Evolutionary conservation across 2,888 invertebrate genomes (phyloP).

Genomic region (Petrolisthes manimaculis): DNA sequence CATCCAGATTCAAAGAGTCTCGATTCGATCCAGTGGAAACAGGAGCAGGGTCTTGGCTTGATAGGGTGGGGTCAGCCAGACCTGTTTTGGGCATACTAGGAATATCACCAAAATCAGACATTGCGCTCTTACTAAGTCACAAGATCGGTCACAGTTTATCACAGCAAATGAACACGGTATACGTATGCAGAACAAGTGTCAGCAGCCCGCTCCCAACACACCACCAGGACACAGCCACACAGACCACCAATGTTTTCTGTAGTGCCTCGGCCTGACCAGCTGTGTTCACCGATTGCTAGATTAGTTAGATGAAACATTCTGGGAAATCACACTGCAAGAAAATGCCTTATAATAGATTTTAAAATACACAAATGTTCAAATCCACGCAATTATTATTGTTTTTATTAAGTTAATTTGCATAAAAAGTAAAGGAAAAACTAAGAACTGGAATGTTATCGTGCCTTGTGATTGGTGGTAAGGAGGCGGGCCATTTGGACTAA

Average conservation of each 20-base stretch:
- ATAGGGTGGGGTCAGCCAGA: conserved; percentile 36
- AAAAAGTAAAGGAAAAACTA: no score
- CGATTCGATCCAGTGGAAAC: conserved; percentile 53
- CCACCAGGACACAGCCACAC: conserved; percentile 45
- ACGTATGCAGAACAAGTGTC: conserved; percentile 16
- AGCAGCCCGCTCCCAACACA: conserved; percentile 31
- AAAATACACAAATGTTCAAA: no score
- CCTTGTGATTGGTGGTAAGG: conserved; percentile 8
- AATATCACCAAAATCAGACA: conserved; percentile 46
- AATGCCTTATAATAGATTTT: no score
- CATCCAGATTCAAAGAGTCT: conserved; percentile 61
- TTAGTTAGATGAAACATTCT: no score
- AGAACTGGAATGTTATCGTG: background rate
- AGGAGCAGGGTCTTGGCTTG: conserved; percentile 27
- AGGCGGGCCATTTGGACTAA: conserved; percentile 44
- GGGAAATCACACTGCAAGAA: no score
- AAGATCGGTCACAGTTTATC: conserved; percentile 11
- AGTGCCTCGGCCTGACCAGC: conserved; percentile 25
- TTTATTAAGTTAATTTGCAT: background rate
- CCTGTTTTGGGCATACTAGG: conserved; percentile 14
- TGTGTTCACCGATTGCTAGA: background rate
- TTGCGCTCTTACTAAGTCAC: conserved; percentile 18
- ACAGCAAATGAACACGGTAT: conserved; percentile 13
- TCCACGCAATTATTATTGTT: no score
- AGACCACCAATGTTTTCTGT: conserved; percentile 36